Conservation (phyloP, 2,888 invertebrate genomes). For the Drosophila multiciliata region DNA sequence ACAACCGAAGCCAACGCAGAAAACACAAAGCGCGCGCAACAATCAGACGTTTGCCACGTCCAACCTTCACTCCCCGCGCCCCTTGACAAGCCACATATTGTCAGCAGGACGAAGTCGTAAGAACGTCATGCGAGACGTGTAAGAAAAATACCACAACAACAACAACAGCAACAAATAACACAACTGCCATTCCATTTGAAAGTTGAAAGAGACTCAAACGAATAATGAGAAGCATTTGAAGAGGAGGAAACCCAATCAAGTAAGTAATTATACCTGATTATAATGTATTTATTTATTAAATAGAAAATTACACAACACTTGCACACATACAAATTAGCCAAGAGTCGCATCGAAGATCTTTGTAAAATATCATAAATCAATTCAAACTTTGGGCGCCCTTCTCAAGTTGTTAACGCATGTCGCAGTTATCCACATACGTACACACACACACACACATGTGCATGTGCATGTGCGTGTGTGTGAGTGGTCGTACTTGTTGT, state of each 20-base stretch:
- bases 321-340: background rate
- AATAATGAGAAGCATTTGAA: conserved; percentile 6
- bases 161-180: conserved; percentile 28
- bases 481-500: conserved; percentile 38
- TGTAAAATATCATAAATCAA: background rate
- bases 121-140: conserved; percentile 48
- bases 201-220: conserved; percentile 10
- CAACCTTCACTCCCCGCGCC: background rate
- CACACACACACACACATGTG: background rate
- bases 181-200: conserved; percentile 49
- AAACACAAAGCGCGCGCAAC: conserved; percentile 63
- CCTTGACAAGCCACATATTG: background rate
- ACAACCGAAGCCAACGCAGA: conserved; percentile 9
- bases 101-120: conserved; percentile 35
- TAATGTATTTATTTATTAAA: background rate
- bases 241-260: conserved; percentile 36
- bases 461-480: background rate
- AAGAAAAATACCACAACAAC: conserved; percentile 51
- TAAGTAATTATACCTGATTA: conserved; percentile 13
- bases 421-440: conserved; percentile 4
- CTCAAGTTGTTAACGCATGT: conserved; percentile 26
- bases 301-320: background rate
- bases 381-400: conserved; percentile 26
- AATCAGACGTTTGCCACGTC: conserved; percentile 29
- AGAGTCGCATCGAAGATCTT: conserved; percentile 18